Evolutionary conservation across 2,113 vertebrate genomes (phyloP).

Genomic region (Tiliqua scincoides): DNA sequence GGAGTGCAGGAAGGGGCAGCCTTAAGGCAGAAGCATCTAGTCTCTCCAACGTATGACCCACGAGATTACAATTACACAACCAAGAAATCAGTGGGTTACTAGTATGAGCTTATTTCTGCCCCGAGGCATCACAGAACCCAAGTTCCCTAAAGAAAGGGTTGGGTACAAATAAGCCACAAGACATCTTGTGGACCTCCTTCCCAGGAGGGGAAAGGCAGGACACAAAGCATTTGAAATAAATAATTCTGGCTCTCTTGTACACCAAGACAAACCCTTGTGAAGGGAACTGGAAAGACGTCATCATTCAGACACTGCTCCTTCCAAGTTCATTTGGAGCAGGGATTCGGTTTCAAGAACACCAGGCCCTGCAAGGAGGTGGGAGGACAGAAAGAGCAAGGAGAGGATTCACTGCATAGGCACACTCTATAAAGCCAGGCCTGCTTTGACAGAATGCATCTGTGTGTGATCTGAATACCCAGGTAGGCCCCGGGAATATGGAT

Average conservation of each 20-base stretch:
- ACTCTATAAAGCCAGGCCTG: neutral
- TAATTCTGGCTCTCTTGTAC: neutral
- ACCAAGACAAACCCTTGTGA: neutral
- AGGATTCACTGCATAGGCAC: neutral
- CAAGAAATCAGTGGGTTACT: neutral
- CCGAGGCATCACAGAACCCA: neutral
- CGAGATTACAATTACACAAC: too few relatives aligned
- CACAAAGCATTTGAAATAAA: neutral
- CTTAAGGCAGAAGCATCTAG: too few relatives aligned
- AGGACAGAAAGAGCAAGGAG: neutral
- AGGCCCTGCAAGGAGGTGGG: neutral
- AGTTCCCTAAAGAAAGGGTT: neutral
- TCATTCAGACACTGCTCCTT: neutral
- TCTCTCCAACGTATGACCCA: neutral
- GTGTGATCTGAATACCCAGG: neutral
- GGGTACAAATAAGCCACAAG: too few relatives aligned
- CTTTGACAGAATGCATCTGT: neutral
- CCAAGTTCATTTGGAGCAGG: constrained; percentile 9
- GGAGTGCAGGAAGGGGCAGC: neutral
- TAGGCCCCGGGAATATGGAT: neutral
- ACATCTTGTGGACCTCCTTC: too few relatives aligned
- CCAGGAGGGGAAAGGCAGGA: too few relatives aligned
- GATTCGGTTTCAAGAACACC: neutral
- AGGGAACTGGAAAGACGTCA: neutral
- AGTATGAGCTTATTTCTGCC: neutral